Percentiles rank a stretch among this genome's conserved stretches.
Conservation (phyloP, 1,140 invertebrate species). For the Bombus turneri region DNA sequence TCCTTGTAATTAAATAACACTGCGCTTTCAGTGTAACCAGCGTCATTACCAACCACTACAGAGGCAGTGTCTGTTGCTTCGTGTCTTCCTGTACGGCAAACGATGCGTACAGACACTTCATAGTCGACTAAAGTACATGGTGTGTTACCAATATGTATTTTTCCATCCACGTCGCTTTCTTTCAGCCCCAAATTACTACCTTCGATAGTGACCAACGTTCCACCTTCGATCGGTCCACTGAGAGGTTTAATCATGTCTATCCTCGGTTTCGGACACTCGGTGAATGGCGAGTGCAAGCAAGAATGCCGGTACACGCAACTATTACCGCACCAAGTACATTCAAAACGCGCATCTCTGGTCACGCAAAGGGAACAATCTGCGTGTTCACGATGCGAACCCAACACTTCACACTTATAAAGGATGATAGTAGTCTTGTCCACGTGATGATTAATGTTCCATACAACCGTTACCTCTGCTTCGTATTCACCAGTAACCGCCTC, state of each 20-base stretch:
- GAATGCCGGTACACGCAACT: constrained; percentile 93
- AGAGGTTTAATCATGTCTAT: constrained; percentile 97
- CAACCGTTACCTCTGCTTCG: constrained; percentile 93
- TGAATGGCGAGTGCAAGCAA: constrained; percentile 88
- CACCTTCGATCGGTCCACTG: constrained; percentile 97
- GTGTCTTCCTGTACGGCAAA: constrained; percentile 92
- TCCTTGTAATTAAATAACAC: constrained; percentile 96
- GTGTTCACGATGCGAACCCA: constrained; percentile 95
- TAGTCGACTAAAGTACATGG: constrained; percentile 94
- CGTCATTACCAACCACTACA: constrained; percentile 94
- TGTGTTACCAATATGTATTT: constrained; percentile 95
- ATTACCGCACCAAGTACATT: constrained; percentile 96
- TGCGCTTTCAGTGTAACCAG: constrained; percentile 93
- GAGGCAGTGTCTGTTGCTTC: constrained; percentile 89
- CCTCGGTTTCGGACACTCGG: constrained; percentile 94
- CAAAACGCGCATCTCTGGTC: constrained; percentile 92
- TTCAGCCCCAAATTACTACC: constrained; percentile 97
- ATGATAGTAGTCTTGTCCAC: constrained; percentile 94
- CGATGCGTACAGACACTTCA: constrained; percentile 95
- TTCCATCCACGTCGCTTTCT: constrained; percentile 94
- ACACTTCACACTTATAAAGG: constrained; percentile 96
- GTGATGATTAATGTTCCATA: constrained; percentile 96
- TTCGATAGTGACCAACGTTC: constrained; percentile 96
- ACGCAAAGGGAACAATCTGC: constrained; percentile 97
- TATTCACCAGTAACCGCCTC: constrained; percentile 93